Evolutionary conservation across 2,888 invertebrate genomes (phyloP), one percentile per base, ranked within the genome.

Genomic region (Biston stratarius): DNA sequence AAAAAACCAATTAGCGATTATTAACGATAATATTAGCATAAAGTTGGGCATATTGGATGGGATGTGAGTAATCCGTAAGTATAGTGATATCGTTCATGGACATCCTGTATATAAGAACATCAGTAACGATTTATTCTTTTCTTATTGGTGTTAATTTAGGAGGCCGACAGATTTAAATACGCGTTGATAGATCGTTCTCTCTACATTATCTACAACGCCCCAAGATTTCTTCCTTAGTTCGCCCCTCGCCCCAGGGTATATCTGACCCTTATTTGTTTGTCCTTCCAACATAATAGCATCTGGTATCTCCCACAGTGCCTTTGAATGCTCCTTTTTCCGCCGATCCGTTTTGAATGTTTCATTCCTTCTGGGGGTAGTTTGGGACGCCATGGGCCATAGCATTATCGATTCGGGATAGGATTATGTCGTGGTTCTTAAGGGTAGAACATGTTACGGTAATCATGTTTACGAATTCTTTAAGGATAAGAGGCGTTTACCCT

Each of bases 241-340:
- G 15, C 1, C 40, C 64, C 15, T 11, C 7, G 11, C 40, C 56
- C 33, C 57, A 8, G 40, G 36, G 67, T 73, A 76, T 76, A 77
- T 73, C 78, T 79, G 77, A 83, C 85, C 86, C 80, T 83, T 85
- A 86, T 81, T 80, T 77, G 81, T 79, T 71, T 78, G 81, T 79
- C 83, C 67, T 64, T 60, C 80, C 78, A 77, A 68, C 74, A 73
- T 79, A 83, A 84, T 84, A 79, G 77, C 71, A 72, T 69, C 66
- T 72, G 76, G 77, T 77, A 81, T 80, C 76, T 77, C 66, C 76
- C 77, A 79, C 77, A 83, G 80, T 77, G 78, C 74, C 72, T 76
- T 70, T 76, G 80, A 82, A 81, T 80, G 80, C 84, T 80, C 80
- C 75, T 78, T 79, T 79, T 78, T 77, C 78, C 68, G 76, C 10